Base-by-base conservation (phyloP, 2,113 vertebrate species). In the Pontoporia blainvillei region DNA sequence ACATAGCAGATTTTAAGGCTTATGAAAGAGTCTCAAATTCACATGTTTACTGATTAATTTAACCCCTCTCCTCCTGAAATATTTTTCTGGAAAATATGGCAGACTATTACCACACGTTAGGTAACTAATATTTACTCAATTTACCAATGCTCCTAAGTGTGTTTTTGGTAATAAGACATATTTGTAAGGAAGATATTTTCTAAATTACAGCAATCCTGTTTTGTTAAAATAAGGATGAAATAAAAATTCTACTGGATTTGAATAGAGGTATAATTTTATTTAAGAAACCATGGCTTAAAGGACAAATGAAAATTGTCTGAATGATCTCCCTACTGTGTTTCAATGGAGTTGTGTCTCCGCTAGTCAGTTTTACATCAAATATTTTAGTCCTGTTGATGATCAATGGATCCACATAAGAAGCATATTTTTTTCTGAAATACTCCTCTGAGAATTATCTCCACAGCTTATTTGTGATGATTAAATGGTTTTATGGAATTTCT, bases 401-500 rank as follows among this genome's bases (percentile, higher is more conserved):
- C 69, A 81, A 29, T 91, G 41, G 25, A 49, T 76, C 13, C 54
- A 52, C 76, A 14, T 10, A 23, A 85, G 86, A 27, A 75, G 36
- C 6, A 64, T 91, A 75, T 88, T 85, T 97, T 78, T 27, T n/a
- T 61, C 17, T 82, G 25, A 12, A 87, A 11, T 46, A 34, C 20
- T 88, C 94, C 29, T 94, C 6, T 73, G 78, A 64, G 75, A 87
- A 89, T 52, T 61, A 72, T 23, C 34, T 85, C 41, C 73, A 49
- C 8, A 46, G 36, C 59, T 94, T 88, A 93, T 85, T 90, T 88
- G 67, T 67, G 64, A 91, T 82, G 91, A 97, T 92, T 94, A 94
- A 96, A 82, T 61, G 29, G 59, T 79, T 88, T n/a, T 76, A 52
- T 29, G 52, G 39, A 88, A 95, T 86, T 94, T 93, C 71, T 90